A percentile compares a stretch with the other conserved stretches of the same genome.
Conservation (phyloP, 2,888 invertebrate genomes). For the Rhagonycha fulva region DNA sequence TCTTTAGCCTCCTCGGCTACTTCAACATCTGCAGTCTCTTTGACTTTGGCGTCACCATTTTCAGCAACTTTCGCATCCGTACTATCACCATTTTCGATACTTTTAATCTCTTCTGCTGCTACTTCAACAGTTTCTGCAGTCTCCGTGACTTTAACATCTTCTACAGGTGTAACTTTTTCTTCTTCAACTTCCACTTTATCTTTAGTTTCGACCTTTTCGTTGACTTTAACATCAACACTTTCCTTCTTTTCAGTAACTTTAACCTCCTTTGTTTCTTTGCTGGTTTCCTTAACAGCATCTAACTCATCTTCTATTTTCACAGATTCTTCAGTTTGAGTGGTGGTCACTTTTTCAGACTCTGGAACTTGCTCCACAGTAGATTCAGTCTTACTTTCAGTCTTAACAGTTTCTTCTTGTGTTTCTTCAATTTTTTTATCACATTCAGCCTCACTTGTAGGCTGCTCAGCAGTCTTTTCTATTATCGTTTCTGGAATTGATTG, state of each 20-base stretch:
- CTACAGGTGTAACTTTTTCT: slow-evolving; percentile 29
- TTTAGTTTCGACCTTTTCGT: slow-evolving; percentile 15
- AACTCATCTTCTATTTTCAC: not conserved
- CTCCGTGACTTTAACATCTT: slow-evolving; percentile 5
- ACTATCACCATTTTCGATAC: not conserved
- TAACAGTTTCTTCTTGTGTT: not conserved
- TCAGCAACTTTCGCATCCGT: not conserved
- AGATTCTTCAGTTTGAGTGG: slow-evolving; percentile 19
- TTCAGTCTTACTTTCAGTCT: not conserved
- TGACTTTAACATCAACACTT: slow-evolving; percentile 16
- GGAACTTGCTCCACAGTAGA: not conserved
- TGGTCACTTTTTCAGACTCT: slow-evolving; percentile 17
- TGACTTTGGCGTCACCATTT: not conserved
- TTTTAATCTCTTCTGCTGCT: slow-evolving; percentile 18
- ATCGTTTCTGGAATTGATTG: slow-evolving; percentile 28
- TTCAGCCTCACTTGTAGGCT: not conserved
- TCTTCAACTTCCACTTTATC: slow-evolving; percentile 22
- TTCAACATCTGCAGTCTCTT: slow-evolving; percentile 6
- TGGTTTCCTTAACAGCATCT: slow-evolving; percentile 13
- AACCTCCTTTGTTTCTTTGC: slow-evolving; percentile 26
- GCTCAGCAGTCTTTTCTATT: slow-evolving; percentile 5
- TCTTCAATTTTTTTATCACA: not conserved
- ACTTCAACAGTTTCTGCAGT: slow-evolving; percentile 17
- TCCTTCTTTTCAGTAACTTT: slow-evolving; percentile 30
- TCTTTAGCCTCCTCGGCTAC: slow-evolving; percentile 1